phyloP scores from a whole-genome alignment of 2,113 vertebrate genomes.

The Notiomystis cincta region DNA sequence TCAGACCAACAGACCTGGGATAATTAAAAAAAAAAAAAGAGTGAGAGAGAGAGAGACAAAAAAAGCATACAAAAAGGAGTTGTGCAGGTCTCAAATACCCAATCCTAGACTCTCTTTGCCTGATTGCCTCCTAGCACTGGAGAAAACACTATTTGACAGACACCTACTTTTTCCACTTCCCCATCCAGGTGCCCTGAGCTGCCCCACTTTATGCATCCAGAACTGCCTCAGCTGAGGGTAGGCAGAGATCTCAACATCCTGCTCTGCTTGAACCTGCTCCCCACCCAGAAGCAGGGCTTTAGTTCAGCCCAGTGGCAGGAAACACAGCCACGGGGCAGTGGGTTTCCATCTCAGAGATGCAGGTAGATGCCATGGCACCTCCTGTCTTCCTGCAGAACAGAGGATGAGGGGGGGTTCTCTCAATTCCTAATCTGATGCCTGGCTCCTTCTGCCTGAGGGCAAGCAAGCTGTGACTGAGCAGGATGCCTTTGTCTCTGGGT shows the following conservation, averaged over 20 bases:
- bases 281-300: neutral
- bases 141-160: neutral
- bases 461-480: neutral
- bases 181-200: neutral
- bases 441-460: neutral
- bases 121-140: neutral
- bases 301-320: neutral
- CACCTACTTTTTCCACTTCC: neutral
- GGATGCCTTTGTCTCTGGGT: neutral
- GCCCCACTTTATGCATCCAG: neutral
- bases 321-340: neutral
- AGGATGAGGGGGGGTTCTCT: neutral
- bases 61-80: neutral
- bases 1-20: neutral
- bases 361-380: neutral
- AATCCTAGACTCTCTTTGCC: neutral
- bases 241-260: neutral
- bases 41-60: fast-evolving
- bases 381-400: neutral
- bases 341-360: neutral
- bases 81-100: neutral
- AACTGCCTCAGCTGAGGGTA: neutral
- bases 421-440: neutral
- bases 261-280: neutral
- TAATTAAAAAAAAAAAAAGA: neutral